Percentiles rank a stretch among this genome's conserved stretches.
Evolutionary conservation across 1,140 invertebrate genomes (phyloP).

Genomic region (Glossosoma conforme): DNA sequence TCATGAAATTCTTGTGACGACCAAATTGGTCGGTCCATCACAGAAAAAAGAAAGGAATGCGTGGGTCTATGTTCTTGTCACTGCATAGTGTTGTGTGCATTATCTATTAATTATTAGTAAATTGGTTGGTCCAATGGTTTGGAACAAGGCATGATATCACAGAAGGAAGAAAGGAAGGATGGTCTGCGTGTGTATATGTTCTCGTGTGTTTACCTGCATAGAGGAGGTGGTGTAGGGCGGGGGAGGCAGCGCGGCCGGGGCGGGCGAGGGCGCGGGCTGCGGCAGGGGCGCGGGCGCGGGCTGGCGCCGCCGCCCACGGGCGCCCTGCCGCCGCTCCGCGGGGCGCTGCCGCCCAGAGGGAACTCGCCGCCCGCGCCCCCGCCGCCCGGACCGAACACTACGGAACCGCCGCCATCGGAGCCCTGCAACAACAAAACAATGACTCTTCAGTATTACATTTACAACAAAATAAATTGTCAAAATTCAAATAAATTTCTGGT

Average conservation of each 20-base stretch:
- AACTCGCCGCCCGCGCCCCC: slow-evolving; percentile 11
- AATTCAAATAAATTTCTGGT: neutral
- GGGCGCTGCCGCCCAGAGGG: slow-evolving; percentile 36
- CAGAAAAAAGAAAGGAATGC: no score
- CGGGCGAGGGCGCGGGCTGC: slow-evolving; percentile 45
- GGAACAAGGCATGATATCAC: no score
- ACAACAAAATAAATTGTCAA: neutral
- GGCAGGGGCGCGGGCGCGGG: slow-evolving; percentile 44
- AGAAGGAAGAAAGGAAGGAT: neutral
- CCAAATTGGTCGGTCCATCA: no score
- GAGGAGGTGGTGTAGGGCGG: slow-evolving; percentile 33
- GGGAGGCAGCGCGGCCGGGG: slow-evolving; percentile 44
- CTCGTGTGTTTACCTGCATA: slow-evolving; percentile 31
- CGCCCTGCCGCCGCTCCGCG: slow-evolving; percentile 42
- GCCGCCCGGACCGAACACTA: slow-evolving; percentile 23
- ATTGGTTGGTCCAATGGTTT: no score
- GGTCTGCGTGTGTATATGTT: no score
- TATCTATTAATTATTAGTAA: no score
- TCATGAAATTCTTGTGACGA: no score
- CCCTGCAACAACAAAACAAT: slow-evolving; percentile 18
- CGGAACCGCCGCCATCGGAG: slow-evolving; percentile 28
- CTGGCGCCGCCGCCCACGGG: slow-evolving; percentile 45
- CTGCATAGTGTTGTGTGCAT: no score
- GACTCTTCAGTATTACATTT: neutral
- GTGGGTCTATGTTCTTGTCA: no score